Base-by-base conservation (phyloP, 2,888 invertebrate genomes). In the Drosophila nr. medialis region DNA sequence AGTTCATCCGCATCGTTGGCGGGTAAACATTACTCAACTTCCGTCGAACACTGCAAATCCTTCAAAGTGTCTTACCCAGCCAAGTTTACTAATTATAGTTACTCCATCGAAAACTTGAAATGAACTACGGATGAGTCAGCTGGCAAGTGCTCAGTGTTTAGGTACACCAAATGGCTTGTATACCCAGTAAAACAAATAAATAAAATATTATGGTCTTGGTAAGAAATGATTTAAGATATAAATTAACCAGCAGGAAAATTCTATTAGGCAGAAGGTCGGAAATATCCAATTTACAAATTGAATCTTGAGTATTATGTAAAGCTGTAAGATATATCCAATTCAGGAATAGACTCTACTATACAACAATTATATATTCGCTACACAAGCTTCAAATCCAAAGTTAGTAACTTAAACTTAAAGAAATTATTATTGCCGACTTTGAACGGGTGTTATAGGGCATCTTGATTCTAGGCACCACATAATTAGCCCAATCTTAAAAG, bases 11-110 rank as follows among this genome's bases (percentile, higher is more conserved):
- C 55, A 55, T 4, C 27, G 36, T 58, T 59, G 45, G 40, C 42
- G 34, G 49, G 45, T 32, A 65, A 64, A 58, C 75, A 65, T 77
- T 64, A 67, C 70, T 67, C 64, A 77, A 79, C 61, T 71, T 64
- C 30, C 27, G 21, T 58, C 56, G 49, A 45, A 32, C 27, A 38
- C n/a, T 32, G 50, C 30, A 78, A 79, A 67, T 75, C 80, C 80
- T 64, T 79, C 51, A 59, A 45, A 63, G 42, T 40, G 50, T 59
- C 61, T 77, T 62, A 24, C 30, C 45, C 38, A 59, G 40, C 30
- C 36, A 70, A 53, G 59, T 69, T 74, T 69, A 48, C 69, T 53
- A 59, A 69, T 69, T 69, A 69, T 59, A 54, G 32, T 71, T 59
- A 42, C 58, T n/a, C 21, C 49, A 34, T 34, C 40, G 48, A 40